Evolutionary conservation across 2,797 vertebrate species (phyloP).

Genomic region (Cheirogaleus major): DNA sequence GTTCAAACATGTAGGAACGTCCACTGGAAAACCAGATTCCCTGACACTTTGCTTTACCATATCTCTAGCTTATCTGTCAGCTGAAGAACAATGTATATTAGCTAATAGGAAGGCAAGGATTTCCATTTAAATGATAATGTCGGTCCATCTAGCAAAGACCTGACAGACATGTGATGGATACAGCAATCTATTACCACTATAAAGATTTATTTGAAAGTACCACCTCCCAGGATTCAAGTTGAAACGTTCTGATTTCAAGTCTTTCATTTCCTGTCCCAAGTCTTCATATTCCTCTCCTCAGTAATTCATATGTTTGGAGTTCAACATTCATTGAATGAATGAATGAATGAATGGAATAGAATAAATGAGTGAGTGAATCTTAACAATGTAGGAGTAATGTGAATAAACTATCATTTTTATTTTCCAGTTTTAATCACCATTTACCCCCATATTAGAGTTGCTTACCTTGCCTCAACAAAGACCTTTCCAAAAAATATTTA

Average conservation of each 20-base stretch:
- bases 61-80: background rate
- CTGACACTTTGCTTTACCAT: background rate
- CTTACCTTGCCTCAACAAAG: background rate
- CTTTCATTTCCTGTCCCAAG: background rate
- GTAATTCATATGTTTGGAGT: background rate
- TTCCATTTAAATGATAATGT: background rate
- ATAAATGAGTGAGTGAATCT: background rate
- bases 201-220: background rate
- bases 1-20: background rate
- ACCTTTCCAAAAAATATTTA: background rate
- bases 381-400: background rate
- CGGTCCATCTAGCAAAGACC: background rate
- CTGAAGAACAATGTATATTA: background rate
- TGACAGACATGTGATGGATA: background rate
- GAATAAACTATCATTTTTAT: background rate
- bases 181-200: background rate
- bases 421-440: background rate
- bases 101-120: background rate
- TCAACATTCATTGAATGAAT: background rate
- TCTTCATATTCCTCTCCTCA: background rate
- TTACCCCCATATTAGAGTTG: background rate
- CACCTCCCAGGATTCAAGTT: background rate
- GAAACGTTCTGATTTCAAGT: background rate
- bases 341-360: background rate
- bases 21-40: background rate